phyloP scores from a whole-genome alignment of 2,797 vertebrate species.

The Etheostoma nigrum region DNA sequence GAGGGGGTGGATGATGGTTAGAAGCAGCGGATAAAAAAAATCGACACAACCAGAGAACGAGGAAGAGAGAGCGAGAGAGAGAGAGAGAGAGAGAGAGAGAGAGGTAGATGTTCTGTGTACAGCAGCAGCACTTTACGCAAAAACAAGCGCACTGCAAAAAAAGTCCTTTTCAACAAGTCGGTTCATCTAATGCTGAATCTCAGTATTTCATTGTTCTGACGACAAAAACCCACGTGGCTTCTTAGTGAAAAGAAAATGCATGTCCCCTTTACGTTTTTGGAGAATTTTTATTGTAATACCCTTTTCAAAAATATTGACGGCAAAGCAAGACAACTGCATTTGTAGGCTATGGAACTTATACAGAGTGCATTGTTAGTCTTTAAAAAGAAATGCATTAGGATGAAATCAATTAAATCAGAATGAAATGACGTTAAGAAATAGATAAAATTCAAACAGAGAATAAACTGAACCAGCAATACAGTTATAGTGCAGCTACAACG shows the following conservation, averaged over 20 bases:
- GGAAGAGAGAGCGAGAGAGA: conserved; percentile 23
- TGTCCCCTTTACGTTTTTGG: neutral
- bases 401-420: neutral
- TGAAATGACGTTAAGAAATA: neutral
- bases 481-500: too few species aligned
- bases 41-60: conserved; percentile 53
- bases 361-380: too few species aligned
- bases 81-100: conserved; percentile 39
- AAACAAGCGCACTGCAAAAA: conserved; percentile 64
- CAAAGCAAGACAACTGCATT: neutral
- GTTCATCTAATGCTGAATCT: conserved; percentile 3
- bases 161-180: conserved; percentile 55
- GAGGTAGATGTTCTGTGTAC: conserved; percentile 50
- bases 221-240: neutral
- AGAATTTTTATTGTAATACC: neutral
- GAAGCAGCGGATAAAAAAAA: conserved; percentile 72
- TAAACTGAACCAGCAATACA: neutral
- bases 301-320: neutral
- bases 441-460: neutral
- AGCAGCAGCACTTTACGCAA: conserved; percentile 63
- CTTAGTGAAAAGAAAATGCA: neutral
- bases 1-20: conserved; percentile 71
- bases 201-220: neutral
- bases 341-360: too few species aligned
- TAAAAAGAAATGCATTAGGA: neutral